Evolutionary conservation across 2,113 vertebrate genomes (phyloP).

Genomic region (Periophthalmus modestus): DNA sequence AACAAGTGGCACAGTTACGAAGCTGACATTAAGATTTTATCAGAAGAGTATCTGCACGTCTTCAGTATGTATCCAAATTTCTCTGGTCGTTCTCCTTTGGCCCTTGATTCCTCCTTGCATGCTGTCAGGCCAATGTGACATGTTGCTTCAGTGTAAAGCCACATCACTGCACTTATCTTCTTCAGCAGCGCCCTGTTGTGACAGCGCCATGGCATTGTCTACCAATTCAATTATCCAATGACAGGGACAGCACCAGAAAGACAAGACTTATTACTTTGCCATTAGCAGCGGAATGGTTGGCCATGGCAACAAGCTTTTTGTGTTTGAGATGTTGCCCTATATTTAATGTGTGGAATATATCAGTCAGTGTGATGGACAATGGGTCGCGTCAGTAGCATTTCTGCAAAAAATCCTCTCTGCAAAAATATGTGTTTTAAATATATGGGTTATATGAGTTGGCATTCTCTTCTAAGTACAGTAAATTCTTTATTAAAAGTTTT

Average conservation of each 20-base stretch:
- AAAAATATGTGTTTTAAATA: background rate
- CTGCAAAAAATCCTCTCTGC: background rate
- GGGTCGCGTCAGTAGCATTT: background rate
- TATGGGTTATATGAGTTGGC: too few species aligned
- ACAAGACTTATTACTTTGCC: slow-evolving; percentile 42
- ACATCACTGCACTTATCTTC: slow-evolving; percentile 52
- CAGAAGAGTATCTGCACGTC: background rate
- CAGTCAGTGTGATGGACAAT: slow-evolving; percentile 6
- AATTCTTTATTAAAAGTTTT: background rate
- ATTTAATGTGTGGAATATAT: slow-evolving; percentile 8
- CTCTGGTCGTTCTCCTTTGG: background rate
- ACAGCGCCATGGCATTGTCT: slow-evolving; percentile 45
- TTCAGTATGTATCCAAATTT: slow-evolving; percentile 23
- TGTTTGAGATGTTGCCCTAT: slow-evolving; percentile 17
- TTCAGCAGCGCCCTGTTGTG: slow-evolving; percentile 33
- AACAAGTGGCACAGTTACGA: slow-evolving; percentile 8
- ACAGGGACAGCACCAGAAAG: slow-evolving; percentile 30
- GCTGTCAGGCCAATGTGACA: slow-evolving; percentile 37
- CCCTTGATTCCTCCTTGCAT: slow-evolving; percentile 33
- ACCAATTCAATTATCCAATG: slow-evolving; percentile 58
- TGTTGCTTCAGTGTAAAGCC: slow-evolving; percentile 20
- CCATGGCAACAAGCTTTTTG: slow-evolving; percentile 10
- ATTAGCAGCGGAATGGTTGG: slow-evolving; percentile 25
- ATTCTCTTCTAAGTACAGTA: background rate
- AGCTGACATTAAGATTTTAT: slow-evolving; percentile 14